These are phyloP conservation scores for Timandra comae DNA, from an alignment of 2,888 invertebrate species.

Conservation along the genomic window DNA sequence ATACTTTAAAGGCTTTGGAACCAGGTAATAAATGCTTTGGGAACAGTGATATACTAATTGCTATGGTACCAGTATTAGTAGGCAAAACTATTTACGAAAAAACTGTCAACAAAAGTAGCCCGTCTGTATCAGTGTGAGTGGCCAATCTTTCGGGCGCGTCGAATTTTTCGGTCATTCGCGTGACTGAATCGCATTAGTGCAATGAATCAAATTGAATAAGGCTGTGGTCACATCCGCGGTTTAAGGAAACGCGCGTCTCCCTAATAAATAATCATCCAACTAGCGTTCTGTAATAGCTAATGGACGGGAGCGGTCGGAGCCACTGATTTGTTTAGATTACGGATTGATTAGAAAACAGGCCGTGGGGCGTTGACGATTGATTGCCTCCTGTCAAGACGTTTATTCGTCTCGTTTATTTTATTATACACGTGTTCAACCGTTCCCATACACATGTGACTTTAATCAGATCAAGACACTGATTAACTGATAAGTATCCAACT, in stretches of 20 bases:
- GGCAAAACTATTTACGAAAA: too few species aligned
- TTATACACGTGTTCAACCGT: too few species aligned
- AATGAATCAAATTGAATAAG: constrained; percentile 67
- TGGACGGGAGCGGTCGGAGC: constrained; percentile 20
- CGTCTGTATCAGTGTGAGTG: too few species aligned
- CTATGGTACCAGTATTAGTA: too few species aligned
- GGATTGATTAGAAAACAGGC: constrained; percentile 21
- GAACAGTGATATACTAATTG: too few species aligned
- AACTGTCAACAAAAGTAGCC: too few species aligned
- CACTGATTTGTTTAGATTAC: constrained; percentile 24
- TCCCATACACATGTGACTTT: too few species aligned
- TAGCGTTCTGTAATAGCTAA: constrained; percentile 22
- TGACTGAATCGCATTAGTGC: constrained; percentile 58
- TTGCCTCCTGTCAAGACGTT: constrained; percentile 1
- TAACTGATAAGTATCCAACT: too few species aligned
- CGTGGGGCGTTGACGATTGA: constrained; percentile 10
- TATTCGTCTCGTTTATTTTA: too few species aligned
- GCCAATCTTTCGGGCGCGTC: constrained; percentile 31
- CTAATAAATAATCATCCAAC: constrained; percentile 61
- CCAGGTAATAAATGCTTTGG: too few species aligned
- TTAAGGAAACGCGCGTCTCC: constrained; percentile 41
- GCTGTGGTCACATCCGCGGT: constrained; percentile 45
- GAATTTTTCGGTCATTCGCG: constrained; percentile 55
- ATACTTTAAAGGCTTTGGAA: too few species aligned
- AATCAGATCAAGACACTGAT: too few species aligned